A percentile compares a stretch with the other conserved stretches of the same genome.
Evolutionary conservation across 2,797 vertebrate species (phyloP).

Genomic region (Hippopotamyrus pictus): DNA sequence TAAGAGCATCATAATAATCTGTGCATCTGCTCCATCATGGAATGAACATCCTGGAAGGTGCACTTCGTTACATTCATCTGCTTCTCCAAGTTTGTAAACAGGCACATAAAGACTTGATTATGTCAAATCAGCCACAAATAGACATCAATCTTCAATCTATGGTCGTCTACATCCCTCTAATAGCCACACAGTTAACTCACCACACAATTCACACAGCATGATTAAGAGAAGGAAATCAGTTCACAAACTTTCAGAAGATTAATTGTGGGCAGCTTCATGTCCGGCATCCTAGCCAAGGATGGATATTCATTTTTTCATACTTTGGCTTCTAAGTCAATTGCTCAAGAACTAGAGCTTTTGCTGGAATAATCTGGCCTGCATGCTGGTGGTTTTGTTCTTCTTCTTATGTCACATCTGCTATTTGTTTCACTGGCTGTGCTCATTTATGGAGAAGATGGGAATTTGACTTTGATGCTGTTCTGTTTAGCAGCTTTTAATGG

Average conservation of each 20-base stretch:
- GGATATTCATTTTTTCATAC: neutral
- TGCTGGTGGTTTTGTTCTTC: neutral
- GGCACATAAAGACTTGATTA: neutral
- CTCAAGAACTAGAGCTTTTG: neutral
- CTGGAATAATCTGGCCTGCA: neutral
- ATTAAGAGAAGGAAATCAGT: neutral
- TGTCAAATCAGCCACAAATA: neutral
- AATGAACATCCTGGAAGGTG: neutral
- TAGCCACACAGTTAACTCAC: neutral
- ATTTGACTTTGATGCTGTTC: neutral
- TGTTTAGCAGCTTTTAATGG: neutral
- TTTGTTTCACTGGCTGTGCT: neutral
- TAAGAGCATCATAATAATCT: neutral
- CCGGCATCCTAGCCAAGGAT: neutral
- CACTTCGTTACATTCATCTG: neutral
- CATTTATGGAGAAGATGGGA: neutral
- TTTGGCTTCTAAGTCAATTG: constrained; percentile 1
- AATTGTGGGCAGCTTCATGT: neutral
- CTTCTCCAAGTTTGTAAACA: neutral
- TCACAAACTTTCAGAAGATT: neutral
- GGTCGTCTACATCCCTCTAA: neutral
- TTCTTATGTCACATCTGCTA: neutral
- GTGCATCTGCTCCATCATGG: neutral
- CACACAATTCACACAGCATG: neutral
- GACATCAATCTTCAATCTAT: neutral